Conservation (phyloP, 2,797 vertebrate genomes). For the Sebastes vulpes region DNA sequence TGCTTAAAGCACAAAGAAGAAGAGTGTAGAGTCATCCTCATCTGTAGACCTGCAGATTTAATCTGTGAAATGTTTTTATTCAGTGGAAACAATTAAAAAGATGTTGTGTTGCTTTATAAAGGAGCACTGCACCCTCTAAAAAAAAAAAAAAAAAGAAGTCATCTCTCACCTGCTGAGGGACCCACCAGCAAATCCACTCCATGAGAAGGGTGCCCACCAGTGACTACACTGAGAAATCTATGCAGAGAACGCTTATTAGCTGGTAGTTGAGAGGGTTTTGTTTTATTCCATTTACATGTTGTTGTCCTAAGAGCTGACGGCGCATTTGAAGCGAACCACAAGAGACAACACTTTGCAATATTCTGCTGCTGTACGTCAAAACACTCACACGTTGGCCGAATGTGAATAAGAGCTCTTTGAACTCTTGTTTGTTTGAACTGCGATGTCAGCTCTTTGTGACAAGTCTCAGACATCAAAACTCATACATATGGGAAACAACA, state of each 20-base stretch:
- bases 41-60: constrained; percentile 49
- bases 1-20: constrained; percentile 72
- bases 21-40: constrained; percentile 35
- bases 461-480: constrained; percentile 14
- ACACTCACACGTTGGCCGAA: constrained; percentile 31
- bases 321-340: constrained; percentile 38
- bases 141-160: neutral
- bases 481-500: constrained; percentile 48
- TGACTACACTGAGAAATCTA: constrained; percentile 74
- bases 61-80: constrained; percentile 35
- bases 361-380: constrained; percentile 44
- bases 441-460: constrained; percentile 48
- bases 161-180: constrained; percentile 62
- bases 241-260: constrained; percentile 66
- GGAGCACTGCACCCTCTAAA: constrained; percentile 41
- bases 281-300: constrained; percentile 21
- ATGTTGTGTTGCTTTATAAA: constrained; percentile 29
- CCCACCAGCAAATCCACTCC: constrained; percentile 72
- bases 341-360: constrained; percentile 35
- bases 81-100: constrained; percentile 12
- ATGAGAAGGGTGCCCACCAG: constrained; percentile 60
- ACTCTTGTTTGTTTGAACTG: constrained; percentile 45
- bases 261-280: constrained; percentile 39
- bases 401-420: constrained; percentile 45
- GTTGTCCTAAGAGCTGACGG: constrained; percentile 33